These are phyloP conservation scores for Pinna nobilis DNA, from an alignment of 1,140 invertebrate species.

Conservation along the genomic window DNA sequence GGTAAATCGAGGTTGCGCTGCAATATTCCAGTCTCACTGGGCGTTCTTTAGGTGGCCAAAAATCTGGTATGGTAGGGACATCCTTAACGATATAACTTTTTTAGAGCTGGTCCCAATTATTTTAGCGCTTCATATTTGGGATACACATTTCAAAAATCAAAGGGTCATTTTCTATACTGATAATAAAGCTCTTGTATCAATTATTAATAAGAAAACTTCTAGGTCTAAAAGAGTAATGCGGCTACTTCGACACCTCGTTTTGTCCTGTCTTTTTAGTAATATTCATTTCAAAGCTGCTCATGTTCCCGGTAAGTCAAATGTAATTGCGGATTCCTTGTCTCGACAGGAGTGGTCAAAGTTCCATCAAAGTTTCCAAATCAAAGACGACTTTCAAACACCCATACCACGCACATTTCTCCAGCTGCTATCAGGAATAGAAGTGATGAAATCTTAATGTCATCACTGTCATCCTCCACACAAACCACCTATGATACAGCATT, in stretches of 20 bases:
- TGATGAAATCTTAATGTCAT: background rate
- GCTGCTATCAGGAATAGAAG: constrained; percentile 10
- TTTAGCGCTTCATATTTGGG: constrained; percentile 26
- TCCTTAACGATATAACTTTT: constrained; percentile 31
- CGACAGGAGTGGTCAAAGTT: constrained; percentile 32
- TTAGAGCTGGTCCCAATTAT: constrained; percentile 39
- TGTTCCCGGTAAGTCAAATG: constrained; percentile 11
- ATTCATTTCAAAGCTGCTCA: constrained; percentile 33
- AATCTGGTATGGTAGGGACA: background rate
- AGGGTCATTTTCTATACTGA: constrained; percentile 29
- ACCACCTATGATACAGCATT: background rate
- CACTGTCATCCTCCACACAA: background rate
- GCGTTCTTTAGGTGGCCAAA: constrained; percentile 2
- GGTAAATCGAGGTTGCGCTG: background rate
- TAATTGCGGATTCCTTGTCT: constrained; percentile 40
- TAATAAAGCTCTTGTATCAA: constrained; percentile 31
- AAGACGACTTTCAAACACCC: background rate
- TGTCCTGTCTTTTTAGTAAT: constrained; percentile 17
- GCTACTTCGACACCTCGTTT: constrained; percentile 24
- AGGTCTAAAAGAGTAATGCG: constrained; percentile 33
- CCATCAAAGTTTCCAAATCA: background rate
- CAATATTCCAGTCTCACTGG: constrained; percentile 18
- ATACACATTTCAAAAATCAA: background rate
- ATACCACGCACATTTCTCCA: constrained; percentile 4
- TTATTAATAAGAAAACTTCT: constrained; percentile 33